Evolutionary conservation across 2,113 vertebrate genomes (phyloP).

Genomic region (Anas platyrhynchos): DNA sequence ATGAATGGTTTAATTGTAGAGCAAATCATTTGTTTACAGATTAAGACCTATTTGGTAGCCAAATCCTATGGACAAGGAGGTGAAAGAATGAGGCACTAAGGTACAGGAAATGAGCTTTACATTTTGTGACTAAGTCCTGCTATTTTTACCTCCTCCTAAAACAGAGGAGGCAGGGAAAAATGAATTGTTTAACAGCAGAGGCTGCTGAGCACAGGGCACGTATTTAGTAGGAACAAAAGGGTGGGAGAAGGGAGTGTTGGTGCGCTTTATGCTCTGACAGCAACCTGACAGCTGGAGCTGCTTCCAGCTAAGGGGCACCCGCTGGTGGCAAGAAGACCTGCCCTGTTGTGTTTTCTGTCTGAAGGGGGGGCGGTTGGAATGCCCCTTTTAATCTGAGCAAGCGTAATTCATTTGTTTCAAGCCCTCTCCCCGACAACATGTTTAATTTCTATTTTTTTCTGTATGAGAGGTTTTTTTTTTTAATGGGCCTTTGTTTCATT

Average conservation of each 20-base stretch:
- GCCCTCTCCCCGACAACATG: background rate
- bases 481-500: slow-evolving; percentile 38
- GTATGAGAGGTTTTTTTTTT: background rate
- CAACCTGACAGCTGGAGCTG: slow-evolving; percentile 55
- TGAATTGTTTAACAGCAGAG: slow-evolving; percentile 65
- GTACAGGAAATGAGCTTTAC: slow-evolving; percentile 72
- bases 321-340: slow-evolving; percentile 42
- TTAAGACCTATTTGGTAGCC: slow-evolving; percentile 78
- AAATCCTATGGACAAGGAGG: slow-evolving; percentile 71
- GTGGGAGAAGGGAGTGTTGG: slow-evolving; percentile 40
- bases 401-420: slow-evolving; percentile 42
- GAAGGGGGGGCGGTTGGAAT: background rate
- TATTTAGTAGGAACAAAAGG: slow-evolving; percentile 57
- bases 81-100: slow-evolving; percentile 67
- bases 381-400: slow-evolving; percentile 36
- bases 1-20: slow-evolving; percentile 81
- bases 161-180: slow-evolving; percentile 26
- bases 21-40: slow-evolving; percentile 83
- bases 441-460: background rate
- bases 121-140: slow-evolving; percentile 60
- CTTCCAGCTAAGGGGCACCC: slow-evolving; percentile 44
- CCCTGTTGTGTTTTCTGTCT: slow-evolving; percentile 51
- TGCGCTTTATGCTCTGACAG: slow-evolving; percentile 22
- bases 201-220: slow-evolving; percentile 33
- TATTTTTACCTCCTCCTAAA: slow-evolving; percentile 46